Evolutionary conservation across 1,140 invertebrate species (phyloP), one percentile per base, ranked within the genome.

Genomic region (Pissodes strobi): DNA sequence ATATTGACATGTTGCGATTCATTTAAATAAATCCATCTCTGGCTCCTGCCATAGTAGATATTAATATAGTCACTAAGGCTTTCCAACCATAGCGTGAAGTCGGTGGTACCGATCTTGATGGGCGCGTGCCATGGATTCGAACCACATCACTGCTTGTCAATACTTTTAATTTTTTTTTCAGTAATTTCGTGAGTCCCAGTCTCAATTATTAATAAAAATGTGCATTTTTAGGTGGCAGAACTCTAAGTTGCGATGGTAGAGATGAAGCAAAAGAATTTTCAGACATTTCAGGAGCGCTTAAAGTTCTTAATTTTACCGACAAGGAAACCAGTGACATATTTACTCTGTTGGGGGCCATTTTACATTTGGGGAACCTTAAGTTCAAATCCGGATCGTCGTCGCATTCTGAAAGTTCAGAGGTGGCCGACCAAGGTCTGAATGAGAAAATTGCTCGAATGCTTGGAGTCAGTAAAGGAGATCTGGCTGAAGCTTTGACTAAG

Each of bases 361-460:
- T 98, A 21, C 94, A 97, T 79, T 77, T 96, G 49, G 94, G 95
- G 48, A 97, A 97, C 78, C 82, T 97, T 22, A 89, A 89, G 78
- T 96, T 93, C 73, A 93, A 90, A 80, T 85, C 88, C 65, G 85
- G 82, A 15, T 83, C 85, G 19, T 79, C 88, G 22, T 85, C 87
- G 76, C 94, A 94, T 74, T 83, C 93, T 59, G 93, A 95, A 72
- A 87, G 88, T 2, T 88, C 90, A 18, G 90, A 94, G 80, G 86
- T 95, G 12, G 78, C 83, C 19, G 91, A 95, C 76, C 73, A 76
- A 13, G 70, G 77, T 0, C 85, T 87, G 72, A 82, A 88, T 1
- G 84, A 85, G 41, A 85, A 83, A 71, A 85, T 92, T 27, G 83
- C 90, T 13, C 79, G 79, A 63, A 76, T 94, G 15, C 75, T 95